Percentiles rank a stretch among this genome's conserved stretches.
Conservation (phyloP, 1,140 invertebrate genomes). For the Euglossa dilemma region DNA sequence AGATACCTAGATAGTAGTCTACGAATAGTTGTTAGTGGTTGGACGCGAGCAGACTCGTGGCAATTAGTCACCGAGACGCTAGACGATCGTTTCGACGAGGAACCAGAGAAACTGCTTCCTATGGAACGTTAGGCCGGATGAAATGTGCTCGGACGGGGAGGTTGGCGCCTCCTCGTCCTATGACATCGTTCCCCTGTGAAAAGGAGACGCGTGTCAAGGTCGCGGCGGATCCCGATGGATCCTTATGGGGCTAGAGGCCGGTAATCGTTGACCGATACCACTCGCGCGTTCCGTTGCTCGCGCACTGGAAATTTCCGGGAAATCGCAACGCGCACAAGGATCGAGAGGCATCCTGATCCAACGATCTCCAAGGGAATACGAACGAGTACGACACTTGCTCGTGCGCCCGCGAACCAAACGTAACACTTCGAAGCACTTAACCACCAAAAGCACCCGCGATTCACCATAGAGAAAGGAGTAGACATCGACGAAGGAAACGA, state of each 20-base stretch:
- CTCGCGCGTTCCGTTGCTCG: neutral
- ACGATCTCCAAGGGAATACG: slow-evolving; percentile 20
- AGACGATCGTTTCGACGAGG: neutral
- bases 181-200: neutral
- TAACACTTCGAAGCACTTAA: slow-evolving; percentile 45
- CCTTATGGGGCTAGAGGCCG: neutral
- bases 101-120: neutral
- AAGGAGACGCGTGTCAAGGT: slow-evolving; percentile 21
- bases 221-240: neutral
- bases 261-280: neutral
- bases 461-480: neutral
- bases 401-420: slow-evolving; percentile 9
- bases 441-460: slow-evolving; percentile 42
- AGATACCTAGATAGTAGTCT: slow-evolving; percentile 83
- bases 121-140: neutral
- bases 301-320: neutral
- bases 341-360: slow-evolving; percentile 13
- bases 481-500: neutral
- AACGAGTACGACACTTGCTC: neutral
- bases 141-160: no score
- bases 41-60: slow-evolving; percentile 73
- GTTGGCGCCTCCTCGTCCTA: no score
- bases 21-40: slow-evolving; percentile 78
- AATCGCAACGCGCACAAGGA: neutral
- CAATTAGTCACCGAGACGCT: slow-evolving; percentile 69